Percentiles rank a stretch among this genome's conserved stretches.
Conservation (phyloP, 2,888 invertebrate genomes). For the Stratiomys singularior region DNA sequence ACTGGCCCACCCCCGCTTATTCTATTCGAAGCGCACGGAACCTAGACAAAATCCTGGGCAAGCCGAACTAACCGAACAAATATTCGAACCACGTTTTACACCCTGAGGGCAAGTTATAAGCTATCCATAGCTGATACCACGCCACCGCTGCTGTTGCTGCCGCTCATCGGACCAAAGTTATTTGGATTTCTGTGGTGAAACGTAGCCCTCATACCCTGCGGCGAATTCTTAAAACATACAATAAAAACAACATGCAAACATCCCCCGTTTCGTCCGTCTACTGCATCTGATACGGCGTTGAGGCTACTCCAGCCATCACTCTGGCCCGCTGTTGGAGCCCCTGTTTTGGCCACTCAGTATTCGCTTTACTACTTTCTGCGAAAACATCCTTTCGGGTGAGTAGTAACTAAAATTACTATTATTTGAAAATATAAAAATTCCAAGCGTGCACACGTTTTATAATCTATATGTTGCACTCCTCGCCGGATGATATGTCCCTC, state of each 20-base stretch:
- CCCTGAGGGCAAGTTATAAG: constrained; percentile 21
- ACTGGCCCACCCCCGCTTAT: no score
- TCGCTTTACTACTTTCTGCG: neutral
- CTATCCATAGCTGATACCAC: neutral
- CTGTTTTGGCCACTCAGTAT: neutral
- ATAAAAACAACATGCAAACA: constrained; percentile 1
- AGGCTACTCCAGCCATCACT: no score
- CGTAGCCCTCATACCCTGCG: constrained; percentile 9
- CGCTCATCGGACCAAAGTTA: constrained; percentile 1
- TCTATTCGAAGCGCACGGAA: neutral
- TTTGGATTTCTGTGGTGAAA: constrained; percentile 13
- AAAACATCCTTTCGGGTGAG: neutral
- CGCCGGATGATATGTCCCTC: neutral
- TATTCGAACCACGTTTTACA: constrained; percentile 43
- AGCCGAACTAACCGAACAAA: constrained; percentile 14
- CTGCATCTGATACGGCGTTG: no score
- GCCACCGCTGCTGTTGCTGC: no score
- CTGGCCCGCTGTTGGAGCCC: no score
- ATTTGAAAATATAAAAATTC: constrained; percentile 34
- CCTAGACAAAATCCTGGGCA: constrained; percentile 21
- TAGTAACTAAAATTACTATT: constrained; percentile 21
- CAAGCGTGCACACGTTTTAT: constrained; percentile 26
- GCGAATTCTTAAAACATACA: constrained; percentile 25
- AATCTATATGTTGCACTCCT: constrained; percentile 7
- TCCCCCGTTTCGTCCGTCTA: neutral